Evolutionary conservation across 2,888 invertebrate genomes (phyloP), one percentile per base, ranked within the genome.

Genomic region (Thymelicus lineola): DNA sequence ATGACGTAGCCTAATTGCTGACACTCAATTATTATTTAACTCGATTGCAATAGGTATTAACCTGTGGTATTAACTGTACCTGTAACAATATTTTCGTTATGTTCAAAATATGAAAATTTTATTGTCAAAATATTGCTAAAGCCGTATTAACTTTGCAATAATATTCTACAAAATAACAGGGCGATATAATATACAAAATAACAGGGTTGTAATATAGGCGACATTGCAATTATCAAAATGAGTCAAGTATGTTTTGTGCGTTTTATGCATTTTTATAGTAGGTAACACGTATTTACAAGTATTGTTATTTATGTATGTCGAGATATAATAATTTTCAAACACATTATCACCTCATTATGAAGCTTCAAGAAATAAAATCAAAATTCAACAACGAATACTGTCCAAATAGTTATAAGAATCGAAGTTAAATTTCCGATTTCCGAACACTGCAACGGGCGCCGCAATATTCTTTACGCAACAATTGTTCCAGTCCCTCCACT

Each of bases 391-490:
- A 50, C 15, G 14, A 46, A 6, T 7, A 50, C 46, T 10, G 46
- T 6, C 7, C 50, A 2, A 17, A 17, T 50, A 50, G 50, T 50
- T 14, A n/a, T 50, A 66, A 66, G 38, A 42, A 53, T 67, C 61
- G 48, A 55, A 35, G 36, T 57, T 20, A 55, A 62, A 57, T 48
- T 57, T 69, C 50, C 38, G 63, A 63, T 69, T 58, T 53, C 28
- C 9, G 42, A 57, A 36, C 38, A 17, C 48, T 63, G 69, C 50
- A 63, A 38, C 57, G 48, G 55, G 63, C 63, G n/a, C 58, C 63
- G 63, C 58, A 69, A 69, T 63, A 63, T 63, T 69, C 63, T 63
- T 69, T 38, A 69, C 63, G 63, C 63, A 69, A 69, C 63, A 69
- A 38, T 69, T 69, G 69, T 12, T 53, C 20, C 57, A 36, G 46